Evolutionary conservation across 92 coral and sea anemone genomes (phyloP).

Genomic region (Paragorgia papillata): DNA sequence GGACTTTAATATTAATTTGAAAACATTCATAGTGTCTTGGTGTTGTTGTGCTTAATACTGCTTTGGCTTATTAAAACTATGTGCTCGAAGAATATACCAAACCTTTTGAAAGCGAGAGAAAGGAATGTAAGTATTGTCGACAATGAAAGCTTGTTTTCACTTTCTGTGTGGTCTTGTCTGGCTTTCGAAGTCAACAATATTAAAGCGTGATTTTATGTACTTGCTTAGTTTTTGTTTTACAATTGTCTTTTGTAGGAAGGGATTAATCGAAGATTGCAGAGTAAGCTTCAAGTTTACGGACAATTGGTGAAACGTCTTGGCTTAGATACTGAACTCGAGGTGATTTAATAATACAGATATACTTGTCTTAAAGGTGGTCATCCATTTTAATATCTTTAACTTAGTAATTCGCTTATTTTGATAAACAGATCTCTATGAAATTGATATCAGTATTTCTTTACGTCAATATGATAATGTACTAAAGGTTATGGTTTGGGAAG

Average conservation of each 20-base stretch:
- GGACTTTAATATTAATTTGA: no score
- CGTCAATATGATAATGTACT: no score
- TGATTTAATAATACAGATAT: conserved; percentile 33
- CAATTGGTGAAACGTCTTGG: conserved; percentile 84
- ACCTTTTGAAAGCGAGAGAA: conserved; percentile 76
- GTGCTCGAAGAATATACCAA: conserved; percentile 67
- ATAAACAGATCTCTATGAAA: no score
- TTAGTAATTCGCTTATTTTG: no score
- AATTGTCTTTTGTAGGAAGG: no score
- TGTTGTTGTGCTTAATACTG: no score
- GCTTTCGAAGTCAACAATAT: not conserved
- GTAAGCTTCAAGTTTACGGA: conserved; percentile 70
- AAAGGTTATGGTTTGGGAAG: no score
- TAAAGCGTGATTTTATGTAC: conserved; percentile 2
- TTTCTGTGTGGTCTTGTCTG: no score
- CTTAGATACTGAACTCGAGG: conserved; percentile 86
- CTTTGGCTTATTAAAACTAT: conserved; percentile 10
- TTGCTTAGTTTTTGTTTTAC: not conserved
- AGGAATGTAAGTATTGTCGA: conserved; percentile 53
- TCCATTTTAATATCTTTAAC: no score
- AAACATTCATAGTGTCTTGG: no score
- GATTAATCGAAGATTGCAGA: conserved; percentile 84
- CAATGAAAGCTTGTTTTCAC: not conserved
- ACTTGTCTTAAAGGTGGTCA: not conserved
- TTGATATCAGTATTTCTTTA: no score